Conservation (phyloP, 2,888 invertebrate species). For the Papilio gigon region DNA sequence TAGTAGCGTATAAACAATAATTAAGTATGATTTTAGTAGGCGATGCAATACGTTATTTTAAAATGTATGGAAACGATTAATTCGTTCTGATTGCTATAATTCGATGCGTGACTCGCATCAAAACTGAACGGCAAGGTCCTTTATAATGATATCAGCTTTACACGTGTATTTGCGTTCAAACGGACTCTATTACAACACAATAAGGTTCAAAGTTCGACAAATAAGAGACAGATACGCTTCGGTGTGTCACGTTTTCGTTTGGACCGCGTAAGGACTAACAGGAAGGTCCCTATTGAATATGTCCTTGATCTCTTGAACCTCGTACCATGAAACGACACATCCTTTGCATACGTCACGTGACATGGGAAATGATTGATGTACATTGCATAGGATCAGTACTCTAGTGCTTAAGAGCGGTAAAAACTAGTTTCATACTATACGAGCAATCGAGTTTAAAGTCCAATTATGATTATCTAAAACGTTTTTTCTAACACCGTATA, state of each 20-base stretch:
- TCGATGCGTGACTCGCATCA: conserved; percentile 67
- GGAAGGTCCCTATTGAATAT: conserved; percentile 68
- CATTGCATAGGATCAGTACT: neutral
- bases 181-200: conserved; percentile 18
- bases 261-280: conserved; percentile 68
- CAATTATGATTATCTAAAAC: neutral
- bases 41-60: conserved; percentile 53
- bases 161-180: conserved; percentile 24
- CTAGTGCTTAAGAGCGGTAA: neutral
- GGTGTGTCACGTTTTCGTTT: conserved; percentile 55
- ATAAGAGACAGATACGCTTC: conserved; percentile 39
- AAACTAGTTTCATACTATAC: neutral
- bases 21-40: conserved; percentile 35
- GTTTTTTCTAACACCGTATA: neutral
- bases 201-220: conserved; percentile 51
- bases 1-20: neutral
- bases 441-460: neutral
- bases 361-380: conserved; percentile 8
- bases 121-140: conserved; percentile 58
- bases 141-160: conserved; percentile 48
- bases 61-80: conserved; percentile 59
- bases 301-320: conserved; percentile 52
- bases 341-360: conserved; percentile 7
- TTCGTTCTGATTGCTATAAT: conserved; percentile 67
- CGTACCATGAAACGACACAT: conserved; percentile 28